phyloP scores from a whole-genome alignment of 1,140 invertebrate species.

The Drosophila littoralis region DNA sequence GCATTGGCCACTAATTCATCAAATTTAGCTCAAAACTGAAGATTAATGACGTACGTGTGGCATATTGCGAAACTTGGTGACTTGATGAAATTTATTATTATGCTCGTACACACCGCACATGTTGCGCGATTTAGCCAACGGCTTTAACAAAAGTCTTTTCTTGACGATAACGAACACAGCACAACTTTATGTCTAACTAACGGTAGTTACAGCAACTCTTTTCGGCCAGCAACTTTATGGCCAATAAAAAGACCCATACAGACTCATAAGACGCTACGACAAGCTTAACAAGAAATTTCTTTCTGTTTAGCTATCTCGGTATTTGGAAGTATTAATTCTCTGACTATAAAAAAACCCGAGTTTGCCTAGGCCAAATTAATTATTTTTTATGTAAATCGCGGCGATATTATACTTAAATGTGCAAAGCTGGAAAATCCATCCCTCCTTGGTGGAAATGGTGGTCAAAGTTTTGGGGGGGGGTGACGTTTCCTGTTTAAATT shows the following conservation, averaged over 20 bases:
- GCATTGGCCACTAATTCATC: slow-evolving; percentile 80
- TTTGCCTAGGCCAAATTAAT: too few relatives aligned
- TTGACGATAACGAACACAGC: background rate
- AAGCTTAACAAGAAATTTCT: slow-evolving; percentile 1
- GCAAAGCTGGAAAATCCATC: too few relatives aligned
- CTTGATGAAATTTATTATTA: slow-evolving; percentile 81
- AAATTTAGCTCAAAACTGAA: slow-evolving; percentile 82
- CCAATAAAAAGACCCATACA: slow-evolving; percentile 44
- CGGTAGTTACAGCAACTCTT: slow-evolving; percentile 35
- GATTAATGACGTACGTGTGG: slow-evolving; percentile 82
- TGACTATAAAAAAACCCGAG: too few relatives aligned
- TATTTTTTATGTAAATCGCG: too few relatives aligned
- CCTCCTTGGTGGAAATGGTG: too few relatives aligned
- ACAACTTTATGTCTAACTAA: slow-evolving; percentile 25
- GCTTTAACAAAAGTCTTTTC: slow-evolving; percentile 31
- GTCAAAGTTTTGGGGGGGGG: too few relatives aligned
- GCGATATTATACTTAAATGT: too few relatives aligned
- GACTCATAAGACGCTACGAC: slow-evolving; percentile 11
- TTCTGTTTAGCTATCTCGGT: background rate
- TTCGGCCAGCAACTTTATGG: slow-evolving; percentile 35
- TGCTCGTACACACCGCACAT: slow-evolving; percentile 24
- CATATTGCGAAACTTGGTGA: slow-evolving; percentile 82
- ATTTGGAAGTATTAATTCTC: background rate
- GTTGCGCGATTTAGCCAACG: slow-evolving; percentile 11
- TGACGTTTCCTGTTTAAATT: too few relatives aligned